Evolutionary conservation across 2,888 invertebrate genomes (phyloP), one percentile per base, ranked within the genome.

Genomic region (Eupelmus urozonus): DNA sequence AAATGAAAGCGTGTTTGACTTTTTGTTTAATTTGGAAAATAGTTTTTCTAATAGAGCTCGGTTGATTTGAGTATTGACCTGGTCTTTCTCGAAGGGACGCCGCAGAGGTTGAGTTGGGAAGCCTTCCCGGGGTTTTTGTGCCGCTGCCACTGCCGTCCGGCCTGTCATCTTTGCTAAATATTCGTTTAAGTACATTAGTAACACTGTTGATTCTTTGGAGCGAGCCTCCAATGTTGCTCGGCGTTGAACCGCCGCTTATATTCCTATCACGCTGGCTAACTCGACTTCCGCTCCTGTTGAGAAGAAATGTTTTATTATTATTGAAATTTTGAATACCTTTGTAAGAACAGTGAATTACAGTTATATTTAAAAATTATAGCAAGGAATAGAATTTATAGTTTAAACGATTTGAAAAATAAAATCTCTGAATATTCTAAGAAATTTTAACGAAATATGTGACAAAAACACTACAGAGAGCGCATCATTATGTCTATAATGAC

Each of bases 201-300:
- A 96, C 95, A 0, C 96, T 96, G 84, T 93, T 94, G 0, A 94
- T 94, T 65, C 96, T 91, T 0, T 94, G 92, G 84, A 96, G 90
- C 0, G 94, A 92, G 16, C 92, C 92, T 73, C 91, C 88, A 27
- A 90, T 82, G 70, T 87, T 89, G 53, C 89, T 89, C 2, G 88
- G 82, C 2, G 87, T 88, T 1, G 89, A 89, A 5, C 89, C 88
- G 2, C 83, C 84, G 71, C 86, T 88, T 20, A 87, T 73, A 9
- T 85, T 84, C 18, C 89, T 85, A 60, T 89, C 89, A 7, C 89
- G 83, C 55, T 84, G 84, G 72, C 88, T 89, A n/a, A 89, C 85
- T 76, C 89, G 85, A 71, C 89, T 89, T 3, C 83, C 87, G 63
- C 89, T 89, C 71, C 89, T 89, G 74, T 63, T 65, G 80, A 27